A percentile compares a stretch with the other conserved stretches of the same genome.
Conservation (phyloP, 92 coral and sea anemone species). For the Pocillopora grandis region DNA sequence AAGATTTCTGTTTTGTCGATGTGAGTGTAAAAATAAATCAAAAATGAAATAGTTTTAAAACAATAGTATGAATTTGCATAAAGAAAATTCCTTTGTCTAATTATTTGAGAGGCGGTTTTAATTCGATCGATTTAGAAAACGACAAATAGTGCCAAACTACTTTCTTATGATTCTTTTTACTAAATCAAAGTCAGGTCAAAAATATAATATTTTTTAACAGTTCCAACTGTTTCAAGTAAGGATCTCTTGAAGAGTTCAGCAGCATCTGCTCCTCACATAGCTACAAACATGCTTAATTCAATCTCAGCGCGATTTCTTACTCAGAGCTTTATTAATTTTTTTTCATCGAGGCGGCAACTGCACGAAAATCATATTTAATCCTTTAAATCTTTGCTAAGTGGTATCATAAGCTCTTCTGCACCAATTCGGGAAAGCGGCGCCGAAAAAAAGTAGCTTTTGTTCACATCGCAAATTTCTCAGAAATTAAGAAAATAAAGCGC, state of each 20-base stretch:
- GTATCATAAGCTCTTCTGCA: constrained; percentile 9
- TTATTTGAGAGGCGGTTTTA: not conserved
- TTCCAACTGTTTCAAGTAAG: too few relatives aligned
- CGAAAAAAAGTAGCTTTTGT: not conserved
- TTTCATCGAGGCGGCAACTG: constrained; percentile 18
- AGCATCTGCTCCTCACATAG: constrained; percentile 13
- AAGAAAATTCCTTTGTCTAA: not conserved
- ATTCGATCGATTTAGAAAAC: not conserved
- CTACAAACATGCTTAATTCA: not conserved
- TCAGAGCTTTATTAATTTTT: not conserved
- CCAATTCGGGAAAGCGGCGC: not conserved
- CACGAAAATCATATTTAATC: constrained; percentile 8
- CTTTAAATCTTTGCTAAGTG: constrained; percentile 17
- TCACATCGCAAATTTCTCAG: not conserved
- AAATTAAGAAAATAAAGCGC: not conserved
- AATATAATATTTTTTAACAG: too few relatives aligned
- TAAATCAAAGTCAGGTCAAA: not conserved
- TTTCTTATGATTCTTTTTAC: not conserved
- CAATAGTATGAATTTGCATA: constrained; percentile 4
- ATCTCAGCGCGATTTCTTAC: not conserved
- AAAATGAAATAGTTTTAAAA: not conserved
- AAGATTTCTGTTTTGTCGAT: not conserved
- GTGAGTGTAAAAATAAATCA: not conserved
- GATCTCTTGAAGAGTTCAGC: not conserved
- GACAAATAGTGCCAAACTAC: not conserved